Evolutionary conservation across 92 coral and sea anemone genomes (phyloP), one percentile per base, ranked within the genome.

Genomic region (Diadumene lineata): DNA sequence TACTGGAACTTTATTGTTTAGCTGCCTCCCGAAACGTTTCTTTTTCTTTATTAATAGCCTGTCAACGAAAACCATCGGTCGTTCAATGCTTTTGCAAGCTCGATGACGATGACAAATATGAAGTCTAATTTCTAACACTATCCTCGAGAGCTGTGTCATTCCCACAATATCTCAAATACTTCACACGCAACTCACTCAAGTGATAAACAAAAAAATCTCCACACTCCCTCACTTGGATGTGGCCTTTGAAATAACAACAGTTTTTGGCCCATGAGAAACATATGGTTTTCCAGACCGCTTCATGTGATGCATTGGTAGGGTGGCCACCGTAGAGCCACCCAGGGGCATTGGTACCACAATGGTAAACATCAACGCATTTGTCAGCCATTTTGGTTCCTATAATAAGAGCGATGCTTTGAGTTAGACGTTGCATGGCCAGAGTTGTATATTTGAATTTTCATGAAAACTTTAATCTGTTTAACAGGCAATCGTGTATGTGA

Each of bases 151-250:
- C 19, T 22, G 31, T 25, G 1, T 17, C 82, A 27, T 82, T 70
- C 1, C 88, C 88, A 71, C 88, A 84, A 38, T 84, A 84, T 21
- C 88, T 68, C 55, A 84, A 38, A 21, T 44, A 77, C 26, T 81
- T 77, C 11, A 56, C 3, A 6, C 55, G 31, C 15, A 60, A 62
- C 58, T 70, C 63, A 24, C 74, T 50, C 7, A 84, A 58, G 19
- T 66, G 58, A 62, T 84, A 78, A 22, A 84, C 72, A 66, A 31
- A 84, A 30, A 77, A 84, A 28, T 67, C 75, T 18, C 60, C 55
- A 21, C 80, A 78, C 6, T 64, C 51, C 19, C 83, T 82, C 33
- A 83, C 83, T 31, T 50, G 26, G 25, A 83, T 65, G 16, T 60
- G 34, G 17, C 66, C 69, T 34, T 66, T 78, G 38, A 70, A 84